Conservation (phyloP, 2,888 invertebrate species). For the Philereme transversata region DNA sequence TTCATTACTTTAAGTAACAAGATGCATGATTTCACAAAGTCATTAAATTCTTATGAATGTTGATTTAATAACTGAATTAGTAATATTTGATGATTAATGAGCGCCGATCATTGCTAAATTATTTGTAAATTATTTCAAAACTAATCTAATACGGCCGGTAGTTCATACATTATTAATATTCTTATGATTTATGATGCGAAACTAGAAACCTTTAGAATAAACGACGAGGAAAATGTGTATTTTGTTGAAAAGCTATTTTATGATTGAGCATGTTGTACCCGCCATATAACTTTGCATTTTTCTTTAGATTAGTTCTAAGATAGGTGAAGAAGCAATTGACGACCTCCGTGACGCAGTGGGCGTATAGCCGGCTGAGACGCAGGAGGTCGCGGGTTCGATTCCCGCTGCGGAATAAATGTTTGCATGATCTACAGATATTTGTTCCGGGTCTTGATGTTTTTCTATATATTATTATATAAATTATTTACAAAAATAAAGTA, state of each 20-base stretch:
- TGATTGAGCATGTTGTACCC: neutral
- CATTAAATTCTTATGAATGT: conserved; percentile 30
- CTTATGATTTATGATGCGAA: conserved; percentile 39
- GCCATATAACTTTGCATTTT: too few relatives aligned
- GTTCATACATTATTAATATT: conserved; percentile 34
- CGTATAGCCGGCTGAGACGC: too few relatives aligned
- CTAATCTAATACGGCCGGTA: conserved; percentile 33
- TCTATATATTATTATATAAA: too few relatives aligned
- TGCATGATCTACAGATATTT: too few relatives aligned
- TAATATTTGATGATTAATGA: conserved; percentile 27
- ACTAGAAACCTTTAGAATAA: conserved; percentile 19
- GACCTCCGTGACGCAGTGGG: too few relatives aligned
- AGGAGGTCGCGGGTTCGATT: too few relatives aligned
- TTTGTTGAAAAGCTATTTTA: conserved; percentile 8
- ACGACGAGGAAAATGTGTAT: conserved; percentile 18
- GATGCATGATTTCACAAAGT: conserved; percentile 25
- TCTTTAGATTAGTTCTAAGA: too few relatives aligned
- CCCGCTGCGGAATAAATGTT: too few relatives aligned
- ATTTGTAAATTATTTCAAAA: conserved; percentile 40
- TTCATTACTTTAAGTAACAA: too few relatives aligned
- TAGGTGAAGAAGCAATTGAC: too few relatives aligned
- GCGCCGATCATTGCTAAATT: conserved; percentile 35
- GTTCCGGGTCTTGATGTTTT: too few relatives aligned
- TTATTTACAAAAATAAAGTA: too few relatives aligned
- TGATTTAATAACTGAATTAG: conserved; percentile 30